phyloP scores from a whole-genome alignment of 2,113 vertebrate species.

The Pelobates fuscus region DNA sequence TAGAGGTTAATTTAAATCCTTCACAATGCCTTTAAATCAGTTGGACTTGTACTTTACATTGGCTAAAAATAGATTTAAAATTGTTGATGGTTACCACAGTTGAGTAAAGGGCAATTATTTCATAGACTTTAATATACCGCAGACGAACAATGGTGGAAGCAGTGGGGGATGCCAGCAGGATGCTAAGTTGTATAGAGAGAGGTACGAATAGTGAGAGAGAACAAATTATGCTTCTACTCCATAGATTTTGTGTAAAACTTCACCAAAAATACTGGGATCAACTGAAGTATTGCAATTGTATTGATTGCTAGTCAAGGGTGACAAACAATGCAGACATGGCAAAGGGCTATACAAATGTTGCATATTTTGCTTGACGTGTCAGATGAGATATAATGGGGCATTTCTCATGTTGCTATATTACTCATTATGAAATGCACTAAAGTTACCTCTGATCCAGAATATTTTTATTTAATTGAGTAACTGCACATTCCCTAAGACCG shows the following conservation, averaged over 20 bases:
- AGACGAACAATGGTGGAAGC: slow-evolving; percentile 25
- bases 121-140: slow-evolving; percentile 34
- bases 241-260: slow-evolving; percentile 1
- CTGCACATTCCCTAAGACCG: background rate
- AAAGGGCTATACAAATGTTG: too few species aligned
- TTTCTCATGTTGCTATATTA: too few species aligned
- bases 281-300: too few species aligned
- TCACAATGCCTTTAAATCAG: too few species aligned
- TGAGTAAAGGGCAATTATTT: slow-evolving; percentile 28
- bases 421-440: background rate
- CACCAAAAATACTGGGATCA: background rate
- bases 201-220: slow-evolving; percentile 2
- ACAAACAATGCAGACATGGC: too few species aligned
- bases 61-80: slow-evolving; percentile 23
- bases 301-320: too few species aligned
- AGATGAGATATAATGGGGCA: too few species aligned
- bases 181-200: slow-evolving; percentile 25
- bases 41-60: too few species aligned
- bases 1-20: too few species aligned
- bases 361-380: too few species aligned
- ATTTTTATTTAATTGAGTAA: background rate
- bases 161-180: slow-evolving; percentile 29
- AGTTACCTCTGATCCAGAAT: background rate
- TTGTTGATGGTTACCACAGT: slow-evolving; percentile 9
- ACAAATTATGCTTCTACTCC: background rate